phyloP scores from a whole-genome alignment of 2,797 vertebrate species.

The Cirrhinus molitorella region DNA sequence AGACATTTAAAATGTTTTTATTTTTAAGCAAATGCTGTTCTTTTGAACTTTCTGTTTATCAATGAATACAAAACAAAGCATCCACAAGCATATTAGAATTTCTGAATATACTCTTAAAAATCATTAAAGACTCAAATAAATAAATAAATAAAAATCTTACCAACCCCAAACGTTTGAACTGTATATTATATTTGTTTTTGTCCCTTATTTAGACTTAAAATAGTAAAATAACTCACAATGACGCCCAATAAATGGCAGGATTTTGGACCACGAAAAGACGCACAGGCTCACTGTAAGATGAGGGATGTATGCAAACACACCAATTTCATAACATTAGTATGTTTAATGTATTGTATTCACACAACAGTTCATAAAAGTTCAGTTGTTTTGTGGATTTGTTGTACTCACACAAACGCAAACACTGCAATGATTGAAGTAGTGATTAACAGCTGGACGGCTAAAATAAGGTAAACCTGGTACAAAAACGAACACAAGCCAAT shows the following conservation, averaged over 20 bases:
- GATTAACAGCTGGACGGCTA: conserved; percentile 87
- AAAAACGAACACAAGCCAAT: conserved; percentile 39
- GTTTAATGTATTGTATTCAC: not conserved
- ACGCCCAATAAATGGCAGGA: conserved; percentile 85
- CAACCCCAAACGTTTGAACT: not conserved
- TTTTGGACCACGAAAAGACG: conserved; percentile 81
- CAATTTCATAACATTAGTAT: not conserved
- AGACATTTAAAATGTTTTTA: not conserved
- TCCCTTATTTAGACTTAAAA: not conserved
- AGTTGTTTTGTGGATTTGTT: not conserved
- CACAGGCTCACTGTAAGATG: conserved; percentile 80
- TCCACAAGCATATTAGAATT: not conserved
- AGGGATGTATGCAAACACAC: conserved; percentile 17
- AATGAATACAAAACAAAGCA: not conserved
- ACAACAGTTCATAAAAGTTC: not conserved
- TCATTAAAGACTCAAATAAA: not conserved
- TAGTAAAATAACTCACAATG: conserved; percentile 84
- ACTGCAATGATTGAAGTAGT: conserved; percentile 86
- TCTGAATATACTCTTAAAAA: not conserved
- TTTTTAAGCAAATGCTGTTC: not conserved
- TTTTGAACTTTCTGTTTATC: not conserved
- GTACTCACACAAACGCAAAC: conserved; percentile 93
- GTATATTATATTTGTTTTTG: not conserved
- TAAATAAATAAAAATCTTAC: not conserved
- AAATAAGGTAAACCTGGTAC: conserved; percentile 90